phyloP scores from a whole-genome alignment of 1,140 invertebrate genomes.

The Calliopsis andreniformis region DNA sequence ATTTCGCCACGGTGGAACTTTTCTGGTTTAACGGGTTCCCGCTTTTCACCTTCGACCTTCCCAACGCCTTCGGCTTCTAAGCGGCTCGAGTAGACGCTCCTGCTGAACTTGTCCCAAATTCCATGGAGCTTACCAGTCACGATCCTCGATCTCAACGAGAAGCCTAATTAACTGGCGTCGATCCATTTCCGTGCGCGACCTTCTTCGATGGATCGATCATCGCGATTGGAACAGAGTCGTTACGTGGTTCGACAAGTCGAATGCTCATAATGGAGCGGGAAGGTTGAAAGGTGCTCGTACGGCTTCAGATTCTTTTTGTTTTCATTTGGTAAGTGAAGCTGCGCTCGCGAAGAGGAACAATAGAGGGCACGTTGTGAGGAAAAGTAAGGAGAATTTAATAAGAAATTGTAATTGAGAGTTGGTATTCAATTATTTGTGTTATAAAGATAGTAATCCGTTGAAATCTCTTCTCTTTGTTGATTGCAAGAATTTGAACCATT shows the following conservation, averaged over 20 bases:
- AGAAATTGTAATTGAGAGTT: no score
- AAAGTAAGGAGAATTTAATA: no score
- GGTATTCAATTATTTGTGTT: no score
- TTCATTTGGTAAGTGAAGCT: no score
- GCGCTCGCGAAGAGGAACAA: no score
- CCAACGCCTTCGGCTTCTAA: conserved; percentile 39
- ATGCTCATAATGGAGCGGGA: not conserved
- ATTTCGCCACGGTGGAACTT: conserved; percentile 19
- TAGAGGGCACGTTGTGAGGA: no score
- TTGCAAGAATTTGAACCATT: no score
- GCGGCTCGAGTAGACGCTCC: conserved; percentile 33
- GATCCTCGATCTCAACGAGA: conserved; percentile 20
- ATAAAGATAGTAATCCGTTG: no score
- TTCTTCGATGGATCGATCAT: conserved; percentile 34
- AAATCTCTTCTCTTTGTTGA: no score
- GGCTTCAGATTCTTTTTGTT: not conserved
- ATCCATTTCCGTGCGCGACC: conserved; percentile 43
- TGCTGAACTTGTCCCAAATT: conserved; percentile 62
- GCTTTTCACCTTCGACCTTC: conserved; percentile 59
- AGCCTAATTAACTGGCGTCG: conserved; percentile 41
- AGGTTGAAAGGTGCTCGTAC: not conserved
- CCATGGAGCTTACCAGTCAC: conserved; percentile 34
- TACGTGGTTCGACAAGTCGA: conserved; percentile 23
- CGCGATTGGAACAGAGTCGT: not conserved
- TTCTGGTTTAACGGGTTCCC: conserved; percentile 55